Conservation (phyloP, 2,888 invertebrate species). For the Alentia gelatinosa region DNA sequence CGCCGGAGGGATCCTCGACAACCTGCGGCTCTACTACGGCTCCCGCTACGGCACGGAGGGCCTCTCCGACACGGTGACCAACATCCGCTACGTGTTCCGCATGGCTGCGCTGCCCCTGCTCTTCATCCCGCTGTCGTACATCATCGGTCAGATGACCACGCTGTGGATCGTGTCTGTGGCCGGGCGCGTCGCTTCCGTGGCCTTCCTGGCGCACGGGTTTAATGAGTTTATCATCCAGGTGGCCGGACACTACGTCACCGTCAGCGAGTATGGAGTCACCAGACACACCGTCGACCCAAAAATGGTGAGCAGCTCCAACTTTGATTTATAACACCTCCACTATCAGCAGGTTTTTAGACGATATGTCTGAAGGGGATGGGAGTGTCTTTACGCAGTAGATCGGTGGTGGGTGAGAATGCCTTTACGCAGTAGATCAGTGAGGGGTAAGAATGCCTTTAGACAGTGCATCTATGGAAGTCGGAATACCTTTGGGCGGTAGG, state of each 20-base stretch:
- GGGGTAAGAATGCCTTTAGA: too few relatives aligned
- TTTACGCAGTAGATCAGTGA: too few relatives aligned
- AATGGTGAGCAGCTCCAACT: constrained; percentile 22
- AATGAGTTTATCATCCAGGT: constrained; percentile 46
- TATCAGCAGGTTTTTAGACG: too few relatives aligned
- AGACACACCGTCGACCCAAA: constrained; percentile 19
- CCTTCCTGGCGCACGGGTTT: constrained; percentile 8
- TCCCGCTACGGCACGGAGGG: background rate
- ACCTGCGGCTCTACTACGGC: background rate
- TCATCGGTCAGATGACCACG: background rate
- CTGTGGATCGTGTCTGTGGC: background rate
- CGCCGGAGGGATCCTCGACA: constrained; percentile 20
- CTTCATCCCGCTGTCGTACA: constrained; percentile 29
- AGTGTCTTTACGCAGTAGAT: too few relatives aligned
- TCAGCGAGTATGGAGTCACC: constrained; percentile 9
- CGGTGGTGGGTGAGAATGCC: too few relatives aligned
- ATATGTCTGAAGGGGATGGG: too few relatives aligned
- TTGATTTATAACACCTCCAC: too few relatives aligned
- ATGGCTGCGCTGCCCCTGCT: constrained; percentile 15
- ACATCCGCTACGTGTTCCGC: constrained; percentile 29
- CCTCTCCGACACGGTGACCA: background rate
- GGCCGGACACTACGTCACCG: constrained; percentile 21
- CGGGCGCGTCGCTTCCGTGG: constrained; percentile 15
- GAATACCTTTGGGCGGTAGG: too few relatives aligned
- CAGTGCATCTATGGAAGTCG: too few relatives aligned